Evolutionary conservation across 2,797 vertebrate species (phyloP).

Genomic region (Lerista edwardsae): DNA sequence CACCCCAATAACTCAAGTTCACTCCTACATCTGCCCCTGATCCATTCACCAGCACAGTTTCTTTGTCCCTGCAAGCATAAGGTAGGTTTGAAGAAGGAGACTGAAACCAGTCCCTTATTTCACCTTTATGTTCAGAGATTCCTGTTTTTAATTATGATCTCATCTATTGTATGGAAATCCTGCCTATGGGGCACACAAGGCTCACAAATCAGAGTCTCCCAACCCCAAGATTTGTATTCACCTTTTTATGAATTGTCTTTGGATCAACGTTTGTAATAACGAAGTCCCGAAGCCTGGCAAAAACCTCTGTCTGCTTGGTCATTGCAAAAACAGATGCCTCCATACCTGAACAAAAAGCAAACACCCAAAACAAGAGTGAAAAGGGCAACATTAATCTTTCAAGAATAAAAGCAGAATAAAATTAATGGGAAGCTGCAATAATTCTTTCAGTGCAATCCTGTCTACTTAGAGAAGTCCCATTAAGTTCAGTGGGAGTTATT

Average conservation of each 20-base stretch:
- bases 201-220: no score
- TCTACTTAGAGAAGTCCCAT: no score
- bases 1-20: no score
- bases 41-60: neutral
- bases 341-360: conserved; percentile 78
- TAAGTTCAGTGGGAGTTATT: no score
- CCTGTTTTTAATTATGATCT: no score
- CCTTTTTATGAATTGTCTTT: conserved; percentile 90
- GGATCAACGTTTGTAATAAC: conserved; percentile 87
- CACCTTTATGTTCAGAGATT: neutral
- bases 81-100: neutral
- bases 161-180: no score
- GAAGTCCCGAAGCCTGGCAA: conserved; percentile 88
- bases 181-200: neutral
- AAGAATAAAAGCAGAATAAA: neutral
- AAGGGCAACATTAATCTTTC: neutral
- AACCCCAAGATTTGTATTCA: conserved; percentile 53
- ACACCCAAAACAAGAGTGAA: neutral
- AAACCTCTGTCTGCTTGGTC: conserved; percentile 84
- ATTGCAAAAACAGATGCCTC: conserved; percentile 83
- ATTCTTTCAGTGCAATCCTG: neutral
- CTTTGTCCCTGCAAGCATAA: neutral
- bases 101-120: no score
- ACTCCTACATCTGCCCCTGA: neutral
- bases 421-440: neutral